Evolutionary conservation across 1,140 invertebrate genomes (phyloP).

Genomic region (Latrodectus geometricus): DNA sequence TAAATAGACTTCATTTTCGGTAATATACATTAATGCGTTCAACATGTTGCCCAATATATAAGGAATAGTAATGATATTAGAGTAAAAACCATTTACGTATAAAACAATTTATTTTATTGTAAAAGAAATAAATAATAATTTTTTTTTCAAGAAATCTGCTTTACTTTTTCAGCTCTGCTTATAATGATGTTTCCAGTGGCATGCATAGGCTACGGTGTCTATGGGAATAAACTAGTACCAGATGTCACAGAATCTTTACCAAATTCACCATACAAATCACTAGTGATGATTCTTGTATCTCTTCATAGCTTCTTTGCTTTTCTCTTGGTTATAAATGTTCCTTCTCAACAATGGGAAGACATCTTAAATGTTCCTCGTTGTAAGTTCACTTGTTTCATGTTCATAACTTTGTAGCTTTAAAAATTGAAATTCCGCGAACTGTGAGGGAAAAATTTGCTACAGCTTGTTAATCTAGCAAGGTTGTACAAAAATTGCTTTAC

Average conservation of each 20-base stretch:
- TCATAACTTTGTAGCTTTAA: too few relatives aligned
- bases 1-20: too few relatives aligned
- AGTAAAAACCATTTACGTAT: too few relatives aligned
- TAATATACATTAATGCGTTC: too few relatives aligned
- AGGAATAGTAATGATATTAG: too few relatives aligned
- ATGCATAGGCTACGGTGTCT: slow-evolving; percentile 64
- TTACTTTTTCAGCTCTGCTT: slow-evolving; percentile 72
- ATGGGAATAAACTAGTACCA: neutral
- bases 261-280: slow-evolving; percentile 66
- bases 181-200: slow-evolving; percentile 74
- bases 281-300: slow-evolving; percentile 75
- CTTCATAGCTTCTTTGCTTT: slow-evolving; percentile 76
- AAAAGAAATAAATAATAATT: too few relatives aligned
- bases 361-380: slow-evolving; percentile 75
- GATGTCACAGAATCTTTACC: neutral
- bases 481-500: too few relatives aligned
- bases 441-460: too few relatives aligned
- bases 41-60: too few relatives aligned
- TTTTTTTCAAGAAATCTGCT: neutral
- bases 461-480: too few relatives aligned
- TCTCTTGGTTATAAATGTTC: slow-evolving; percentile 77
- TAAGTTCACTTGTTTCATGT: slow-evolving; percentile 67
- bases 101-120: too few relatives aligned
- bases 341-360: slow-evolving; percentile 79
- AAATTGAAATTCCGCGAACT: too few relatives aligned